Conservation (phyloP, 1,140 invertebrate species). For the Proctacanthus coquilletti region DNA sequence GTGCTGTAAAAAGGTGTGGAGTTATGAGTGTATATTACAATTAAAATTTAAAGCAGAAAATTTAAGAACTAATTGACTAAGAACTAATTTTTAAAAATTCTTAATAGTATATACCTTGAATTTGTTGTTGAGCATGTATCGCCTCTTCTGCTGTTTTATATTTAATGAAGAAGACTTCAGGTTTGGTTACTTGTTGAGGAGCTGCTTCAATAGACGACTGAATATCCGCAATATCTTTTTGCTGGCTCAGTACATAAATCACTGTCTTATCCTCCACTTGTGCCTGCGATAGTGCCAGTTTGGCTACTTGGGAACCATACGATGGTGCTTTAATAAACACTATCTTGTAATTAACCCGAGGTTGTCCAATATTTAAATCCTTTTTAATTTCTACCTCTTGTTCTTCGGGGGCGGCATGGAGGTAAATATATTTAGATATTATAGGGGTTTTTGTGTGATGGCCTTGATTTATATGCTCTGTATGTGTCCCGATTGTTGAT, state of each 20-base stretch:
- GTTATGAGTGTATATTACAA: too few relatives aligned
- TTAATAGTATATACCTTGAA: constrained; percentile 13
- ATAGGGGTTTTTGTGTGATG: constrained; percentile 5
- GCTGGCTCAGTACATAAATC: constrained; percentile 69
- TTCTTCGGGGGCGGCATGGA: constrained; percentile 8
- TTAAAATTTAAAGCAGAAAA: constrained; percentile 2
- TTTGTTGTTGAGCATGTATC: constrained; percentile 18
- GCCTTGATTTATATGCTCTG: background rate
- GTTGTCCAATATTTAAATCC: constrained; percentile 17
- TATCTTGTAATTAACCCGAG: constrained; percentile 68
- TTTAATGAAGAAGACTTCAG: constrained; percentile 57
- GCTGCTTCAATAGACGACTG: constrained; percentile 12
- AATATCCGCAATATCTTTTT: constrained; percentile 16
- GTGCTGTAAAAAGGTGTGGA: constrained; percentile 9
- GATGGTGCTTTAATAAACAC: constrained; percentile 71
- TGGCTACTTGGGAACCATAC: constrained; percentile 40
- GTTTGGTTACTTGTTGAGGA: constrained; percentile 44
- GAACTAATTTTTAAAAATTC: background rate
- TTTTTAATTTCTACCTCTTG: constrained; percentile 6
- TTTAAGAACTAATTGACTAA: background rate
- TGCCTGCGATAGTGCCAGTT: constrained; percentile 43
- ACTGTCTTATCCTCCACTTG: constrained; percentile 67
- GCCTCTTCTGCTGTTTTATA: constrained; percentile 48
- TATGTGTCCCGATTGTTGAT: too few relatives aligned
- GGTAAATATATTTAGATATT: constrained; percentile 9